These are phyloP conservation scores for Crocuta crocuta DNA, from an alignment of 2,113 vertebrate genomes.

Conservation along the genomic window DNA sequence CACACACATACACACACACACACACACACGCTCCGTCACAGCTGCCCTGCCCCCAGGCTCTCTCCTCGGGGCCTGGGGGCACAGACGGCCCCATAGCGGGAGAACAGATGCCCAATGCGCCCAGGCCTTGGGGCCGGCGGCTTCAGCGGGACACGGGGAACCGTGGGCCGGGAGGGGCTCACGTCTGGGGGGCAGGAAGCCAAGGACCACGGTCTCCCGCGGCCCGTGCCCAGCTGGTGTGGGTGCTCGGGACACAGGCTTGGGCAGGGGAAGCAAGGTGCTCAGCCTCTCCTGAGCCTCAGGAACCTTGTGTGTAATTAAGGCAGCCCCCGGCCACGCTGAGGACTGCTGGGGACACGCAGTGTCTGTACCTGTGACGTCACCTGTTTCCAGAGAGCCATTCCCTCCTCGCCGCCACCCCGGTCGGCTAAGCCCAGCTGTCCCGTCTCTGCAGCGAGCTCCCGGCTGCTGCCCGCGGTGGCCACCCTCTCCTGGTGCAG, in stretches of 20 bases:
- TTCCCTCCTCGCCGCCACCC: accelerated
- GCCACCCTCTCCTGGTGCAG: not conserved
- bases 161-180: accelerated
- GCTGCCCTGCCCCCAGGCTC: not conserved
- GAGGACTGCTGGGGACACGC: too few relatives aligned
- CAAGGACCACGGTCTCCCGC: not conserved
- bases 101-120: accelerated
- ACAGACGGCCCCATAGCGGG: not conserved
- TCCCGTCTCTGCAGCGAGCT: too few relatives aligned
- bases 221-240: not conserved
- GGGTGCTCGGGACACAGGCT: accelerated
- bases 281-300: not conserved
- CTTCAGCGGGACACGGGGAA: accelerated
- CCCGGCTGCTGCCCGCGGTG: accelerated
- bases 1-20: too few relatives aligned
- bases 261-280: too few relatives aligned
- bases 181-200: not conserved
- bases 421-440: not conserved
- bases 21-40: too few relatives aligned
- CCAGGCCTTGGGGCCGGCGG: not conserved
- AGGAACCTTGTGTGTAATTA: accelerated
- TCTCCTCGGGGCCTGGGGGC: not conserved
- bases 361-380: accelerated
- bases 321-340: too few relatives aligned
- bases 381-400: not conserved